Evolutionary conservation across 2,113 vertebrate genomes (phyloP).

Genomic region (Strix uralensis): DNA sequence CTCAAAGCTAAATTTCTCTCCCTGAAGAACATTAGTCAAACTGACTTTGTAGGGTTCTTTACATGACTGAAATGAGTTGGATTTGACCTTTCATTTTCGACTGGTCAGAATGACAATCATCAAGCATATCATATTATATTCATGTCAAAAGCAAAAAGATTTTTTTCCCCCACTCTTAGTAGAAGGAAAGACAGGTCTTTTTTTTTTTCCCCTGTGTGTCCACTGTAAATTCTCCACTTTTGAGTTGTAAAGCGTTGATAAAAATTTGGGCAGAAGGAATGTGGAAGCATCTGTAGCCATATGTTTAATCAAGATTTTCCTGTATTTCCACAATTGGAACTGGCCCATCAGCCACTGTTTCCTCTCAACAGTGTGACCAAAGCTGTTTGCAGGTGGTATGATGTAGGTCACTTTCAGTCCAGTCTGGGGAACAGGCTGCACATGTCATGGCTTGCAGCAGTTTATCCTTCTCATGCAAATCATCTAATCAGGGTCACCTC

Average conservation of each 20-base stretch:
- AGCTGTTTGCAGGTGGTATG: background rate
- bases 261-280: background rate
- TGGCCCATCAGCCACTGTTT: background rate
- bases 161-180: background rate
- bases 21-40: conserved; percentile 51
- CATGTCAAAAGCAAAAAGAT: conserved; percentile 46
- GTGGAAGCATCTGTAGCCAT: background rate
- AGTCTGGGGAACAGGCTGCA: background rate
- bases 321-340: background rate
- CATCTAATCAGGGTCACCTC: background rate
- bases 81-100: conserved; percentile 61
- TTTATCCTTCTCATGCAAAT: background rate
- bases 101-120: conserved; percentile 47
- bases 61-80: conserved; percentile 35
- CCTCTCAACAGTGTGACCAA: background rate
- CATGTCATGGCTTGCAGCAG: background rate
- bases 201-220: background rate
- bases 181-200: background rate
- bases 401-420: background rate
- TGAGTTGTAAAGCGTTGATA: background rate
- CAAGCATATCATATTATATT: conserved; percentile 50
- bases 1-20: conserved; percentile 40
- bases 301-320: background rate
- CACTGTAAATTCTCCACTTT: conserved; percentile 9
- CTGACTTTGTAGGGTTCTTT: conserved; percentile 26